phyloP scores from a whole-genome alignment of 2,113 vertebrate species.

The Paracyprichromis sp. region DNA sequence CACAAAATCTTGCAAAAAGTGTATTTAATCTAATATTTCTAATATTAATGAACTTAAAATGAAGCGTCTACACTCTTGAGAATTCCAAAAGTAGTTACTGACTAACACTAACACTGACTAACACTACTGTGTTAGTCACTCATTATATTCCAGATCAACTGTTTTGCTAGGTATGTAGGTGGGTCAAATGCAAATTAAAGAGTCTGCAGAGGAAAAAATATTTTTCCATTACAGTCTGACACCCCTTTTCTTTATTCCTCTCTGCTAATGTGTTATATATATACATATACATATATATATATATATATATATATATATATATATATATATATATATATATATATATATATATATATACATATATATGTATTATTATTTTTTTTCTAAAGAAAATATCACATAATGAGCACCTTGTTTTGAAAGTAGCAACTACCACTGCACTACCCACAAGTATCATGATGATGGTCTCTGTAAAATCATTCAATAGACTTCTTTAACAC shows the following conservation, averaged over 20 bases:
- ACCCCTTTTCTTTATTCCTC: background rate
- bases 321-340: background rate
- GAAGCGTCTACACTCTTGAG: background rate
- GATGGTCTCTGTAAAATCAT: constrained; percentile 32
- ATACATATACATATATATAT: too few relatives aligned
- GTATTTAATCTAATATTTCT: background rate
- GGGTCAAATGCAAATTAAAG: constrained; percentile 2
- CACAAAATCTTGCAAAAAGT: background rate
- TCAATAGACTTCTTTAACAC: constrained; percentile 42
- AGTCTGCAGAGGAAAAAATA: background rate
- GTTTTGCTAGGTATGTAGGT: constrained; percentile 14
- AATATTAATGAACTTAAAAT: background rate
- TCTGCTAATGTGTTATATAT: background rate
- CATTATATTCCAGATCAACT: constrained; percentile 4
- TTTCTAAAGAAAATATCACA: background rate
- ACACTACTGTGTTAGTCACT: background rate
- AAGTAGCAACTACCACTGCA: background rate
- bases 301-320: background rate
- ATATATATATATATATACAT: too few relatives aligned
- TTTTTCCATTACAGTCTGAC: background rate
- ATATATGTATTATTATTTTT: background rate
- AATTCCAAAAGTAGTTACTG: background rate
- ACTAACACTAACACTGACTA: background rate
- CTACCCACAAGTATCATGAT: background rate
- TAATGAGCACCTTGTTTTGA: background rate